Base-by-base conservation (phyloP, 2,113 vertebrate genomes). In the Variabilichromis moorii region DNA sequence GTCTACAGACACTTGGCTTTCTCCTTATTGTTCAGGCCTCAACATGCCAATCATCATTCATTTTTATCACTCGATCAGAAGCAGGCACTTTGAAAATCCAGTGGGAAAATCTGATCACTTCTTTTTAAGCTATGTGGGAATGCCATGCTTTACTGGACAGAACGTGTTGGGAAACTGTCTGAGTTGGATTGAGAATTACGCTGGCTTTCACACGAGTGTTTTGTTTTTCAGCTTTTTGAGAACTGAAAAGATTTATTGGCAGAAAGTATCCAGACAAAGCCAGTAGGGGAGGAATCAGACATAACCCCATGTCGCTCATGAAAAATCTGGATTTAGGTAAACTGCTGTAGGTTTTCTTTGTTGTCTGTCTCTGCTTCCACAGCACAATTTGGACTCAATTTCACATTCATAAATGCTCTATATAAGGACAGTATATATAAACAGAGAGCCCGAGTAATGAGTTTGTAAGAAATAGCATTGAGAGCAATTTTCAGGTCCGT, bases 401-500 rank as follows among this genome's bases (percentile, higher is more conserved):
- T 92, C 84, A 89, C 61, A 80, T 90, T 91, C 76, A 82, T 59
- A 80, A 84, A 63, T 66, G 73, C 16, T 31, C 35, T 28, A 55
- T 16, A 84, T 57, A 45, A 33, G 45, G 45, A 84, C 82, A 21
- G 26, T 24, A 19, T 35, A 53, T 81, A 86, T 71, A 88, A 55
- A 86, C 73, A 21, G 54, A 86, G 66, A 90, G 37, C n/a, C 21
- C 53, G 28, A 59, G 80, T 89, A 88, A 90, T 91, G 88, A 91
- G 80, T 90, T 88, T 68, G 17, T 26, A 86, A 68, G 90, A 86
- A 88, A 84, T 11, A 89, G 88, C 90, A 83, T 42, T 82, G 85
- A 82, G 85, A 85, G 93, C 87, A 94, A 85, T 93, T 89, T 92
- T 54, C 59, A 45, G 53, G 86, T 89, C 21, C 8, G 50, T 89